These are phyloP conservation scores for Pseudochaenichthys georgianus DNA, from an alignment of 2,797 vertebrate species.

Conservation along the genomic window DNA sequence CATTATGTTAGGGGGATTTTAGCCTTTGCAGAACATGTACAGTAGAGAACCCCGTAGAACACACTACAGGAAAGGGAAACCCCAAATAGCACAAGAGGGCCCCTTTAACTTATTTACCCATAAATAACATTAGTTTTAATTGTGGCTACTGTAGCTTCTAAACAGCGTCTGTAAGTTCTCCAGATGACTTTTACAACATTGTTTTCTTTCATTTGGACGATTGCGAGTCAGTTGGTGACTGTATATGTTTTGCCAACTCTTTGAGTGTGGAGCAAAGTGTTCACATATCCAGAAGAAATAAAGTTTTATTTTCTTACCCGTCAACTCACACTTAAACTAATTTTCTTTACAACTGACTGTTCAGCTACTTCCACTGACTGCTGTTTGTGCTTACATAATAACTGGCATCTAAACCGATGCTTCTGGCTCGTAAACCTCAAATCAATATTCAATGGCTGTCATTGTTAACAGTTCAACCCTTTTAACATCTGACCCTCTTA, in stretches of 20 bases:
- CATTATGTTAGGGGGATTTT: no score
- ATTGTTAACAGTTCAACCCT: neutral
- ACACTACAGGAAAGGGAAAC: no score
- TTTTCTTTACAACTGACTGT: neutral
- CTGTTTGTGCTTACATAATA: neutral
- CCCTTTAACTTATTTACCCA: no score
- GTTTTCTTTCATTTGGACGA: neutral
- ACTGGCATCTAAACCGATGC: neutral
- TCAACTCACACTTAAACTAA: neutral
- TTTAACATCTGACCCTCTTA: neutral
- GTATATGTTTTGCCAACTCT: neutral
- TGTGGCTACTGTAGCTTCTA: conserved; percentile 17
- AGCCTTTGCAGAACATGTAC: no score
- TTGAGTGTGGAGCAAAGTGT: neutral
- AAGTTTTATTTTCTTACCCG: neutral
- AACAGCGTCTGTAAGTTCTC: neutral
- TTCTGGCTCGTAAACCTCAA: neutral
- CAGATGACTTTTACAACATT: neutral
- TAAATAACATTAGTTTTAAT: neutral
- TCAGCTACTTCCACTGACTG: neutral
- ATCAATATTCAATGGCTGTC: neutral
- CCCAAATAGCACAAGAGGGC: no score
- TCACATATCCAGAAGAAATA: neutral
- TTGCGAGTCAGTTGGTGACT: neutral
- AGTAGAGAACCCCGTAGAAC: no score